These are phyloP conservation scores for Choristoneura rosaceana DNA, from an alignment of 2,888 invertebrate genomes.

Conservation along the genomic window DNA sequence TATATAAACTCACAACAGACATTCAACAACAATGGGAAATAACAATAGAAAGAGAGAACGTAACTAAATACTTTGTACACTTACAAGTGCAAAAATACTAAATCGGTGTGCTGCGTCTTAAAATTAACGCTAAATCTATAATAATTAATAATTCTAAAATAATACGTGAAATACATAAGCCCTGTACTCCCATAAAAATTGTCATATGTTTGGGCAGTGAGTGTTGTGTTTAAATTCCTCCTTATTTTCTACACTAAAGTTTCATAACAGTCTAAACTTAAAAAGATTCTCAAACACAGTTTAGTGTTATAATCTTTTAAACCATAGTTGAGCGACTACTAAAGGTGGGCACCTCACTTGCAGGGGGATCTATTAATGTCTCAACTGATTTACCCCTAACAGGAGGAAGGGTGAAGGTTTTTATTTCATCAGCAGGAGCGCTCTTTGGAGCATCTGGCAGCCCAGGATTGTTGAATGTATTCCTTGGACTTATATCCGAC, in stretches of 20 bases:
- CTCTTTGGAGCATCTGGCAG: slow-evolving; percentile 75
- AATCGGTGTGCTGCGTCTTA: slow-evolving; percentile 47
- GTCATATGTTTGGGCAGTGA: slow-evolving; percentile 64
- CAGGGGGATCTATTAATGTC: slow-evolving; percentile 77
- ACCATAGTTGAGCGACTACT: slow-evolving; percentile 82
- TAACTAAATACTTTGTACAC: slow-evolving; percentile 37
- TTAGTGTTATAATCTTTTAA: slow-evolving; percentile 46
- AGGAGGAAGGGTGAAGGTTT: slow-evolving; percentile 76
- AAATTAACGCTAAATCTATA: slow-evolving; percentile 19
- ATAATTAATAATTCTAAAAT: slow-evolving; percentile 10
- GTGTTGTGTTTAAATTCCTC: slow-evolving; percentile 19
- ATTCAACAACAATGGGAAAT: slow-evolving; percentile 71
- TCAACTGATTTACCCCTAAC: slow-evolving; percentile 76
- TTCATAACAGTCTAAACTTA: neutral
- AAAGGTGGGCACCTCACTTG: slow-evolving; percentile 68
- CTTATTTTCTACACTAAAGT: neutral
- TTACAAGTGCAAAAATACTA: slow-evolving; percentile 55
- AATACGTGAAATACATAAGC: slow-evolving; percentile 31
- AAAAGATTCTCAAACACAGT: slow-evolving; percentile 16
- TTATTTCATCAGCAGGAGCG: slow-evolving; percentile 73
- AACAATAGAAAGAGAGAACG: slow-evolving; percentile 25
- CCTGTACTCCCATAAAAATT: slow-evolving; percentile 50
- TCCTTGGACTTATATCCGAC: slow-evolving; percentile 75
- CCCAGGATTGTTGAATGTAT: slow-evolving; percentile 71
- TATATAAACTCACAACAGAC: slow-evolving; percentile 49